A percentile compares a stretch with the other conserved stretches of the same genome.
These are phyloP conservation scores for Caenorhabditis tropicalis DNA, from an alignment of 1,140 invertebrate species.

Conservation along the genomic window DNA sequence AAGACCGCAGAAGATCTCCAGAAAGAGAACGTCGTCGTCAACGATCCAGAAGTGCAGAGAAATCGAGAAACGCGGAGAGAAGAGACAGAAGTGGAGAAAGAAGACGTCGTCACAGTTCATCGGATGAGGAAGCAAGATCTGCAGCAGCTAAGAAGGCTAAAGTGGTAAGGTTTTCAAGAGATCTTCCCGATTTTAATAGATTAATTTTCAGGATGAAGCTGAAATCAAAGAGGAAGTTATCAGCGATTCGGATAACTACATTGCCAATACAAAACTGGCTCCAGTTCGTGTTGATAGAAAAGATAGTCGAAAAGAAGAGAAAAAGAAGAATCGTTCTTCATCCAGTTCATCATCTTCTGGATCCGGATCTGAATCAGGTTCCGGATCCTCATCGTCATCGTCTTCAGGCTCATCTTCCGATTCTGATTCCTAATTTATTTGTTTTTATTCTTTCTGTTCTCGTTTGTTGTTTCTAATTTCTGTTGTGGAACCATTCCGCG, in stretches of 20 bases:
- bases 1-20: background rate
- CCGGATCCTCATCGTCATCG: background rate
- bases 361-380: background rate
- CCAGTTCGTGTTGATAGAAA: background rate
- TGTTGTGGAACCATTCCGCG: background rate
- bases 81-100: background rate
- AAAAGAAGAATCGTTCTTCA: background rate
- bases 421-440: background rate
- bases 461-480: background rate
- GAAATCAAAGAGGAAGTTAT: background rate
- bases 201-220: background rate
- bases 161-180: conserved; percentile 1
- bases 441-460: background rate
- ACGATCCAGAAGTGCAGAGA: background rate
- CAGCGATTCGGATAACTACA: background rate
- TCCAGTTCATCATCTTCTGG: background rate
- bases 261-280: background rate
- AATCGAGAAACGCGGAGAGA: too few species aligned
- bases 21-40: background rate
- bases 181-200: background rate
- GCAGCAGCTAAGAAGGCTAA: background rate
- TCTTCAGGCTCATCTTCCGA: background rate
- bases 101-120: background rate
- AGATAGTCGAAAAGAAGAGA: background rate
- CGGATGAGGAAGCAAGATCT: background rate